Evolutionary conservation across 2,797 vertebrate species (phyloP).

Genomic region (Epinephelus coioides): DNA sequence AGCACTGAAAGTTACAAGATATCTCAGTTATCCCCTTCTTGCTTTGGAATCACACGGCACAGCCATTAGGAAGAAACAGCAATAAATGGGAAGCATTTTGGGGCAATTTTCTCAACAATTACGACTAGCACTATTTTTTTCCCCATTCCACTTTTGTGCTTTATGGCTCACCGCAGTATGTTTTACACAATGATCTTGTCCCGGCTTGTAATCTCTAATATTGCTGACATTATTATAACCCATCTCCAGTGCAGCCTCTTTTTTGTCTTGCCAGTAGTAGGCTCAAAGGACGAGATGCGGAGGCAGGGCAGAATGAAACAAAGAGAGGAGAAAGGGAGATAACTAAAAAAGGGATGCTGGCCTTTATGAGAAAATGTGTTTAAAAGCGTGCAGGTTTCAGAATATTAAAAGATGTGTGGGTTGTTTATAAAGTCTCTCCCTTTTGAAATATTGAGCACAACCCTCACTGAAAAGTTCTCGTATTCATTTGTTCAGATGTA

Average conservation of each 20-base stretch:
- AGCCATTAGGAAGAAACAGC: constrained; percentile 50
- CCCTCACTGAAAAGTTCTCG: neutral
- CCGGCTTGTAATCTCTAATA: constrained; percentile 59
- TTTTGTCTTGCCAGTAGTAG: constrained; percentile 5
- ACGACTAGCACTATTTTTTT: constrained; percentile 36
- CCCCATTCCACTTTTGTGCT: constrained; percentile 38
- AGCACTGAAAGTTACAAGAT: constrained; percentile 49
- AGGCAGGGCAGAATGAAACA: constrained; percentile 16
- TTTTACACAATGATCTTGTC: constrained; percentile 62
- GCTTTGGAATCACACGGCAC: constrained; percentile 31
- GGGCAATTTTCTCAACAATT: constrained; percentile 67
- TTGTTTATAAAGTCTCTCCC: constrained; percentile 10
- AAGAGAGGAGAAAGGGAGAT: constrained; percentile 6
- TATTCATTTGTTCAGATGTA: constrained; percentile 5
- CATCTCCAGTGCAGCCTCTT: constrained; percentile 22
- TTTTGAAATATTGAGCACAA: constrained; percentile 5
- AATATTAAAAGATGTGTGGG: constrained; percentile 33
- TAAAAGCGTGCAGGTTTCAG: neutral
- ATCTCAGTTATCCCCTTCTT: constrained; percentile 44
- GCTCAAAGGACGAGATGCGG: constrained; percentile 27
- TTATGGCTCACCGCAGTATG: constrained; percentile 45
- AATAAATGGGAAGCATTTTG: constrained; percentile 60
- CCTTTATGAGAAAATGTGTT: constrained; percentile 10
- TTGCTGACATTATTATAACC: constrained; percentile 57
- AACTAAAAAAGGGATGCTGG: neutral